These are phyloP conservation scores for Sparidentex hasta DNA, from an alignment of 2,797 vertebrate species.

Conservation along the genomic window DNA sequence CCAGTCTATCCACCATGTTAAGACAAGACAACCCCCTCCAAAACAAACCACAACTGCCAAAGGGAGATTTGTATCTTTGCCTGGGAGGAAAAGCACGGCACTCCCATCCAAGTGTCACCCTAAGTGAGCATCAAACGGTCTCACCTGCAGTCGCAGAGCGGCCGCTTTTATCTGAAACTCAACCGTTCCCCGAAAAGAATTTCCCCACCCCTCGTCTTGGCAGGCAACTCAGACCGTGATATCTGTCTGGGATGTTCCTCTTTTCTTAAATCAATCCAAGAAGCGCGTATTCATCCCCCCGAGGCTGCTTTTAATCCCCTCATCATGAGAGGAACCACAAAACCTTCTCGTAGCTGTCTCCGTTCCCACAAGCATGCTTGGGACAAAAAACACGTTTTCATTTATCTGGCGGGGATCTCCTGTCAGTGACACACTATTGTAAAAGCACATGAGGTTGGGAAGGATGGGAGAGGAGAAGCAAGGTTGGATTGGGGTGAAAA, in stretches of 20 bases:
- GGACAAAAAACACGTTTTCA: conserved; percentile 57
- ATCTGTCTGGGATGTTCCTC: conserved; percentile 63
- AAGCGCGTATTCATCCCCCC: conserved; percentile 47
- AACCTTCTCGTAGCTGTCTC: conserved; percentile 60
- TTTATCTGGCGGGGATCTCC: conserved; percentile 62
- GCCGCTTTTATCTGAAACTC: conserved; percentile 72
- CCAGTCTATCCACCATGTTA: conserved; percentile 65
- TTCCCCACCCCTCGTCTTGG: conserved; percentile 53
- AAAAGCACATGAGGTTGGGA: conserved; percentile 29
- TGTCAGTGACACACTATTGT: conserved; percentile 49
- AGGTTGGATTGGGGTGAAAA: conserved; percentile 39
- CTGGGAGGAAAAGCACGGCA: conserved; percentile 50
- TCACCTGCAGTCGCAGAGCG: conserved; percentile 66
- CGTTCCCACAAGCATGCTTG: conserved; percentile 57
- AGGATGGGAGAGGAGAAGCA: conserved; percentile 19
- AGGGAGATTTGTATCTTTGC: conserved; percentile 77
- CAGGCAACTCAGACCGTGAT: conserved; percentile 58
- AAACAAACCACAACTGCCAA: conserved; percentile 68
- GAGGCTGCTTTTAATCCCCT: conserved; percentile 70
- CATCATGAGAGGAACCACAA: conserved; percentile 64
- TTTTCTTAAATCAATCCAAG: conserved; percentile 70
- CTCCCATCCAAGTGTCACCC: conserved; percentile 67
- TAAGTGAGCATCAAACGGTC: conserved; percentile 70
- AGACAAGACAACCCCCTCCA: conserved; percentile 68
- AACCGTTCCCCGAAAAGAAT: conserved; percentile 61